Conservation (phyloP, 2,797 vertebrate genomes). For the Sebastolobus altivelis region DNA sequence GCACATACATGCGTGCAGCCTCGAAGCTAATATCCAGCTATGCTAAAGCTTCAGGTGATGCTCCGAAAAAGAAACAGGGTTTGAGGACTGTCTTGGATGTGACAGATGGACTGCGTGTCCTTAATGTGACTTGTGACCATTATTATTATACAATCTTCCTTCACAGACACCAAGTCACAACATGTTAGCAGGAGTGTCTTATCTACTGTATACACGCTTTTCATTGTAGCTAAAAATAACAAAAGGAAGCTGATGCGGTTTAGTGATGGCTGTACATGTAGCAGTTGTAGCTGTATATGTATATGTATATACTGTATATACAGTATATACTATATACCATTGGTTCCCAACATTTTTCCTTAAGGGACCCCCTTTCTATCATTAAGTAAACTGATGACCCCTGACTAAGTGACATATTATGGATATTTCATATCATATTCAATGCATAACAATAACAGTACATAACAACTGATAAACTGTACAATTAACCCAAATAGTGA, state of each 20-base stretch:
- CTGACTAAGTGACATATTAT: no score
- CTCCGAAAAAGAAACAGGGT: not conserved
- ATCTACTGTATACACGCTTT: not conserved
- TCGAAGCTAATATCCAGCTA: not conserved
- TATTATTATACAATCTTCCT: not conserved
- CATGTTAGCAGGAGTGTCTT: not conserved
- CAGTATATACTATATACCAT: no score
- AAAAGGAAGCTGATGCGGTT: not conserved
- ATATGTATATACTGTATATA: no score
- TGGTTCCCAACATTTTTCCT: no score
- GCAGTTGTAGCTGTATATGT: not conserved
- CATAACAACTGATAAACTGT: no score
- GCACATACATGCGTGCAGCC: not conserved
- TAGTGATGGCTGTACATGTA: no score
- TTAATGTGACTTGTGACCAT: not conserved
- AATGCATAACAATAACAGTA: no score
- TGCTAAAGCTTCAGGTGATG: not conserved
- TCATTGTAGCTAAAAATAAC: not conserved
- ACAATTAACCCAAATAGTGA: no score
- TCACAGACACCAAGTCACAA: not conserved
- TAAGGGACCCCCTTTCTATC: rapidly evolving
- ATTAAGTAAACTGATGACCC: no score
- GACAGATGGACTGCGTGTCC: not conserved
- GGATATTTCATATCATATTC: rapidly evolving
- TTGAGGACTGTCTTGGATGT: not conserved